Evolutionary conservation across 2,113 vertebrate genomes (phyloP), one percentile per base, ranked within the genome.

Genomic region (Paradisaea rubra): DNA sequence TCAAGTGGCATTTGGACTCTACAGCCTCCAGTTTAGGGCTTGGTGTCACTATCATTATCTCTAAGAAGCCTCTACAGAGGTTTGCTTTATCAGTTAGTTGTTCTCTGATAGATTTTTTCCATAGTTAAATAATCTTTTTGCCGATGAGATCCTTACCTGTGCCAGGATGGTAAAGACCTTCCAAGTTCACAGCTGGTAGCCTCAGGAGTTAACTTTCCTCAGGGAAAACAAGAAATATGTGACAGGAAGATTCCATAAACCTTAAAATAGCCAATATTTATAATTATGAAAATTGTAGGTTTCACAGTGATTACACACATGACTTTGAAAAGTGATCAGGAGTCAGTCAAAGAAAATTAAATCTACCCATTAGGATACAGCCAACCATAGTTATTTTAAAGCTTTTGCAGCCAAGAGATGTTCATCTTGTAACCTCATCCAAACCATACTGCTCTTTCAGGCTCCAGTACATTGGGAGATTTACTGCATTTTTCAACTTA

Each of bases 291-390:
- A 95, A 86, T 90, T 90, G 64, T 63, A 83, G 72, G 47, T 86
- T 94, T 93, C 82, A 86, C 68, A 78, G 68, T 90, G 94, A 94
- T 86, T 95, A 91, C 69, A 95, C 60, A 86, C n/a, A 81, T 60
- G 52, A 84, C 88, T 96, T 94, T 92, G 49, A 89, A 78, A 93
- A 93, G 69, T 64, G 80, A 91, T 84, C 88, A 74, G 64, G 37
- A 93, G 44, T 81, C 61, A 81, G 69, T 66, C 60, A 91, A 66
- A 68, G 42, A 84, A 83, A 86, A 94, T 44, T 8, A 91, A 88
- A 78, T 89, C 35, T 44, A 57, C 10, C 60, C 77, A 49, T 81
- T 71, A 60, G 52, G 49, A 74, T 60, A 60, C 37, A 92, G 77
- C 81, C 69, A 94, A 53, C 18, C 31, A 74, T 28, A 71, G 15